Percentiles rank a stretch among this genome's conserved stretches.
Conservation (phyloP, 2,888 invertebrate species). For the Scaptomyza parva region DNA sequence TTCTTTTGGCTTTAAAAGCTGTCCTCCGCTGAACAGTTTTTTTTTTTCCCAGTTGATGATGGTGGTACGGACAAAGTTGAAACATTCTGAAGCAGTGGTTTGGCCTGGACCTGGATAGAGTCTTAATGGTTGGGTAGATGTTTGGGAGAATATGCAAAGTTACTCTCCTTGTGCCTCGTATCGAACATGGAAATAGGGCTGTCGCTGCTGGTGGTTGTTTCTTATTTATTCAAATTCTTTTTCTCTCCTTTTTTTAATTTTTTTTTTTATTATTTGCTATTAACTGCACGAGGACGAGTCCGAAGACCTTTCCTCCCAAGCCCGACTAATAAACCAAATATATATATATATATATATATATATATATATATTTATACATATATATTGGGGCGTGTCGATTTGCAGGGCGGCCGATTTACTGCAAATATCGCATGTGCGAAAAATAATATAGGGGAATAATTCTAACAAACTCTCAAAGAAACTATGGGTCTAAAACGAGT, state of each 20-base stretch:
- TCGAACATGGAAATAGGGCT: conserved; percentile 41
- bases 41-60: conserved; percentile 30
- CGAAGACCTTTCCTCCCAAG: neutral
- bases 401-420: no score
- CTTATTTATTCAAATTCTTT: conserved; percentile 66
- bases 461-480: no score
- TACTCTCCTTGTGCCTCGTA: conserved; percentile 40
- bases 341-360: neutral
- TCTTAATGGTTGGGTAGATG: conserved; percentile 4
- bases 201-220: conserved; percentile 68
- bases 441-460: no score
- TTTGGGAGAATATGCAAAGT: conserved; percentile 9
- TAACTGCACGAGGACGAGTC: neutral
- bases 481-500: no score
- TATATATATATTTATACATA: no score
- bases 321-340: neutral
- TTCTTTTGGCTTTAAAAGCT: conserved; percentile 33
- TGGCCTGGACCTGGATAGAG: neutral
- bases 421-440: no score
- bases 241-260: conserved; percentile 24
- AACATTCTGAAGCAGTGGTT: conserved; percentile 12
- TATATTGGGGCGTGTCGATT: no score
- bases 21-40: conserved; percentile 16
- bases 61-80: neutral
- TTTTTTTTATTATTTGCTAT: neutral